Conservation (phyloP, 2,888 invertebrate genomes). For the Protodeltote pygarga region DNA sequence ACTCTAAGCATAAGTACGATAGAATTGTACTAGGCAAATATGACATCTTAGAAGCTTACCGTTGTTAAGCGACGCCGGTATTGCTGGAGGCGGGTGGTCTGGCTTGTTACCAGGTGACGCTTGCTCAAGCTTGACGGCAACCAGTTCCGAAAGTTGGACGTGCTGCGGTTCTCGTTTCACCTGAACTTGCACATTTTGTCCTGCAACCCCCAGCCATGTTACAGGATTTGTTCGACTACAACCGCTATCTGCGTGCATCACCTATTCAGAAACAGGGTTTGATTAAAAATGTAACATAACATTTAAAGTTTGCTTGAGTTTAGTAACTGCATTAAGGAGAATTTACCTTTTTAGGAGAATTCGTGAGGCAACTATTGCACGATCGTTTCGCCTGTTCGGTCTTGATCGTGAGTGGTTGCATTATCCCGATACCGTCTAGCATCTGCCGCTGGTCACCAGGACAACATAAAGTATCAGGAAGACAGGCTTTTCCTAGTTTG, state of each 20-base stretch:
- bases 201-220: slow-evolving; percentile 86
- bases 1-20: no score
- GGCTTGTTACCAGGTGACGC: slow-evolving; percentile 88
- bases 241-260: slow-evolving; percentile 86
- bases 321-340: no score
- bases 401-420: slow-evolving; percentile 84
- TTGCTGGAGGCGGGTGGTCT: slow-evolving; percentile 73
- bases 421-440: slow-evolving; percentile 72
- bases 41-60: slow-evolving; percentile 57
- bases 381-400: slow-evolving; percentile 82
- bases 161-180: slow-evolving; percentile 90
- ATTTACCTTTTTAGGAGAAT: slow-evolving; percentile 80
- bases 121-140: slow-evolving; percentile 89
- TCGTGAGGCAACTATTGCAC: slow-evolving; percentile 81
- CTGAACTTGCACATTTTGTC: slow-evolving; percentile 84
- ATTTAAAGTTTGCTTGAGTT: no score
- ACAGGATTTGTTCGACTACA: slow-evolving; percentile 91
- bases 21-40: slow-evolving; percentile 55
- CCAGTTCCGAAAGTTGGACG: slow-evolving; percentile 87
- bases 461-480: slow-evolving; percentile 77
- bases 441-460: slow-evolving; percentile 74
- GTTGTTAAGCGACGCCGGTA: slow-evolving; percentile 80
- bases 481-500: slow-evolving; percentile 74
- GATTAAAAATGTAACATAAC: no score
- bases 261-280: slow-evolving; percentile 47